A percentile compares a stretch with the other conserved stretches of the same genome.
These are phyloP conservation scores for Proterorhinus semilunaris DNA, from an alignment of 2,113 vertebrate species.

Conservation along the genomic window DNA sequence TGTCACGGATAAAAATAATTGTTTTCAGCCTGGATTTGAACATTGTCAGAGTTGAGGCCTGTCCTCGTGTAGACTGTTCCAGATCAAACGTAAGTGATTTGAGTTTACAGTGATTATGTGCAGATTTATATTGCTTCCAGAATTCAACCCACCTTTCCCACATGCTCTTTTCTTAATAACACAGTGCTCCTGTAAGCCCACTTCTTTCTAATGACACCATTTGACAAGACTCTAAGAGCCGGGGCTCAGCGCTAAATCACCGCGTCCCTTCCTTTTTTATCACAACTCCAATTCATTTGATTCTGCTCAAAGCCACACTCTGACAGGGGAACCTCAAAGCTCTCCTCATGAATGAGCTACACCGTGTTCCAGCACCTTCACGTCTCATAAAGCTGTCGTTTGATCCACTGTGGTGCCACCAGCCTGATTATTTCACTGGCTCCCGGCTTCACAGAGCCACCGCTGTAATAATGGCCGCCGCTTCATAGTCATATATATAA, in stretches of 20 bases:
- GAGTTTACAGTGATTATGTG: background rate
- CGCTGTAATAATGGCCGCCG: constrained; percentile 36
- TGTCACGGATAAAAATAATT: no score
- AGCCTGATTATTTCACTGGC: constrained; percentile 44
- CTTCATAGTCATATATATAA: constrained; percentile 44
- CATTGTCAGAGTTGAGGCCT: no score
- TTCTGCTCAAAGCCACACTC: constrained; percentile 34
- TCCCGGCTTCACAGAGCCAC: constrained; percentile 31
- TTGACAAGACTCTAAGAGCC: constrained; percentile 17
- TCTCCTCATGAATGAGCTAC: constrained; percentile 34
- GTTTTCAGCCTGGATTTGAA: no score
- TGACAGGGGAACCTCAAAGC: constrained; percentile 41
- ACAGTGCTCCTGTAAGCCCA: background rate
- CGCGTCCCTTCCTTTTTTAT: constrained; percentile 20
- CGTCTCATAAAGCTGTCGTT: constrained; percentile 51
- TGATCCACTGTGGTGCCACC: constrained; percentile 43
- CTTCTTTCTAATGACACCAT: constrained; percentile 11
- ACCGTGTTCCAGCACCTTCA: constrained; percentile 22
- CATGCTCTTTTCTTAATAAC: background rate
- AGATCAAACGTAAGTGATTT: no score
- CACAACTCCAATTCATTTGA: constrained; percentile 26
- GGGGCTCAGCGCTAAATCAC: constrained; percentile 24
- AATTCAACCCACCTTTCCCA: background rate
- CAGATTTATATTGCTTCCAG: background rate
- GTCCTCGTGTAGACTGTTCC: no score